Evolutionary conservation across 1,140 invertebrate species (phyloP), one percentile per base, ranked within the genome.

Genomic region (Drosophila melanica): DNA sequence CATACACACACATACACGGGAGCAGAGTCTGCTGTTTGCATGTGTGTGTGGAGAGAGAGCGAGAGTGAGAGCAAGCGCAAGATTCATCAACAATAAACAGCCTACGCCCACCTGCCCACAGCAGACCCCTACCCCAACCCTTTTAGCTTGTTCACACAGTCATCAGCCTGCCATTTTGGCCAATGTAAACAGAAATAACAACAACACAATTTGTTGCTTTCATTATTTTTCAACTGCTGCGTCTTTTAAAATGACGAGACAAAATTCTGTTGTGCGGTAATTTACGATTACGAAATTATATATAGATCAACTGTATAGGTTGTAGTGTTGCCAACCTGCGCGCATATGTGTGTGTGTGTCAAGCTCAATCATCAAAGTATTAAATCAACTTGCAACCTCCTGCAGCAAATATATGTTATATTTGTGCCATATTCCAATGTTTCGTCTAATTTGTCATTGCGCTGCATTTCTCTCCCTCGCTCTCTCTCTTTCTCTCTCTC

Each of bases 201-300:
- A 44, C 11, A 62, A 54, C 33, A 54, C 68, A 64, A 64, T 71
- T 79, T 58, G 57, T 68, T 82, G 79, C 71, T 73, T 73, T 73
- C 55, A 62, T 68, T 73, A 73, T 68, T 55, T 68, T 68, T 73
- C 63, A 68, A 70, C 59, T 63, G 69, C 58, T 67, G 54, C 65
- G 59, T 72, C 63, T 72, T 66, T 58, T 41, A 67, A 66, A 77
- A 79, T 77, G 77, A 85, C 81, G 75, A 87, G 65, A 59, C 63
- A 53, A 67, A 67, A 86, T 85, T 85, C 81, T 80, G 58, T 71
- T 81, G 63, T 72, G 69, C 67, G 78, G 82, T 87, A 86, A 82
- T 86, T 86, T 68, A 73, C 81, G 67, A 77, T 86, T 86, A 86
- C 81, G 81, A 86, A 86, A 86, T 81, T 74, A 70, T 62, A 77